Evolutionary conservation across 2,888 invertebrate species (phyloP).

Genomic region (Pseudeuparius sepicola): DNA sequence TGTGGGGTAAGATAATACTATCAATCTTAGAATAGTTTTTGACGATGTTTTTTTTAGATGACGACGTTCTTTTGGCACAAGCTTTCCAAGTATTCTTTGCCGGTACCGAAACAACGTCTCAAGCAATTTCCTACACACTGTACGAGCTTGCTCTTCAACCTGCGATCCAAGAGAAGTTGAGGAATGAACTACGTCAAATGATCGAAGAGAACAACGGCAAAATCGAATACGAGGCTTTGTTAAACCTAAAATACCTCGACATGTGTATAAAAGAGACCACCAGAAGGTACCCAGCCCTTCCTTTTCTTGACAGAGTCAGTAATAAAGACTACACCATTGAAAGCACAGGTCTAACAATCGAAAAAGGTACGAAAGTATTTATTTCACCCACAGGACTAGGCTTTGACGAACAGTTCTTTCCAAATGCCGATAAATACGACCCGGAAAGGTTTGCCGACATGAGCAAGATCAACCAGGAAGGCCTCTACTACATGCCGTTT

Average conservation of each 20-base stretch:
- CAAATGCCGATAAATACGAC: no score
- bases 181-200: constrained; percentile 40
- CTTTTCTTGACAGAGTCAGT: constrained; percentile 18
- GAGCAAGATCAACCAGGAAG: no score
- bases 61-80: constrained; percentile 18
- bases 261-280: constrained; percentile 20
- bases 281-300: constrained; percentile 17
- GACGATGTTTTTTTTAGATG: no score
- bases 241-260: constrained; percentile 44
- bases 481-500: no score
- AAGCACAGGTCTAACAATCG: no score
- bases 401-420: constrained; percentile 16
- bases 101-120: constrained; percentile 51
- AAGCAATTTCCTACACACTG: constrained; percentile 46
- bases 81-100: constrained; percentile 43
- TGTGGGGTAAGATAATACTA: no score
- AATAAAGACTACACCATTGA: no score
- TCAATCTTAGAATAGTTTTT: no score
- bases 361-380: constrained; percentile 14
- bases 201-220: constrained; percentile 33
- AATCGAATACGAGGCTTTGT: constrained; percentile 43
- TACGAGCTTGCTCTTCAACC: constrained; percentile 45
- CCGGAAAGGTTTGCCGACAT: no score
- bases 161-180: constrained; percentile 43
- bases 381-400: constrained; percentile 15